A percentile compares a stretch with the other conserved stretches of the same genome.
These are phyloP conservation scores for Puma concolor DNA, from an alignment of 2,113 vertebrate species.

Conservation along the genomic window DNA sequence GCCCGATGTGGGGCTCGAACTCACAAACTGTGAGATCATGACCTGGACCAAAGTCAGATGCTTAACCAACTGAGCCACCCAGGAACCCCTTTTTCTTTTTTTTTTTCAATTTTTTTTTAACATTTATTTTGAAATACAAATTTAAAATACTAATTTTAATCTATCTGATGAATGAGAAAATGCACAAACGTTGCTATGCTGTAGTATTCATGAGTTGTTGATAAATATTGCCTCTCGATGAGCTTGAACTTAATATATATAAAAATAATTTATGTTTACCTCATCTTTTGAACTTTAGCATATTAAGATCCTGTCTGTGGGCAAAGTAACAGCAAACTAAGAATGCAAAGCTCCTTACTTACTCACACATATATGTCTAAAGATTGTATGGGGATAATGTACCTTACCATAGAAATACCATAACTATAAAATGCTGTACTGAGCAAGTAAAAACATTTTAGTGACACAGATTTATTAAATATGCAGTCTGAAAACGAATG, in stretches of 20 bases:
- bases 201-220: background rate
- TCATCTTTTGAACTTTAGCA: background rate
- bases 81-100: too few relatives aligned
- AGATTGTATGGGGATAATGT: slow-evolving; percentile 60
- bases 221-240: background rate
- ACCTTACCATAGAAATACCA: slow-evolving; percentile 28
- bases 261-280: slow-evolving; percentile 36
- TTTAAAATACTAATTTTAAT: background rate
- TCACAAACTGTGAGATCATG: too few relatives aligned
- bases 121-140: background rate
- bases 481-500: slow-evolving; percentile 37
- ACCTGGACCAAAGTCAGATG: too few relatives aligned
- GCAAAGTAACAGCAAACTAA: slow-evolving; percentile 48
- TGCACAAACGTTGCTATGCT: background rate
- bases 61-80: too few relatives aligned
- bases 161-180: background rate
- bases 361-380: slow-evolving; percentile 48
- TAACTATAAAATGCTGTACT: slow-evolving; percentile 38
- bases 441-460: background rate
- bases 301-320: slow-evolving; percentile 32
- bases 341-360: slow-evolving; percentile 28
- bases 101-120: too few relatives aligned
- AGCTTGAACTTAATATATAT: background rate
- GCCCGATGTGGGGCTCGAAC: too few relatives aligned
- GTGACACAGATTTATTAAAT: slow-evolving; percentile 32